Evolutionary conservation across 2,888 invertebrate genomes (phyloP).

Genomic region (Andrena dorsata): DNA sequence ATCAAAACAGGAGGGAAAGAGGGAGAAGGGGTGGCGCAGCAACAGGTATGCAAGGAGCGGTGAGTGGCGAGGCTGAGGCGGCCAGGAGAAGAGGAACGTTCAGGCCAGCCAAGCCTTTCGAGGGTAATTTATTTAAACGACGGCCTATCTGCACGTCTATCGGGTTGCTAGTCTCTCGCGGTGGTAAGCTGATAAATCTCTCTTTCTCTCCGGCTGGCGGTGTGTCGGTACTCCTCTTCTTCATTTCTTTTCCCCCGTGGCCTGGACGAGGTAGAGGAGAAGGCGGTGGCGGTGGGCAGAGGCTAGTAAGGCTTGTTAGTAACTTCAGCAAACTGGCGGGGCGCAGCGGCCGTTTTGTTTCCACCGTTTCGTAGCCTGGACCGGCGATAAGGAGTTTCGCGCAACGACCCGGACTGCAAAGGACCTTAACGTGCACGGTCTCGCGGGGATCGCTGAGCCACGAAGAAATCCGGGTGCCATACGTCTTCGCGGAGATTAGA

Average conservation of each 20-base stretch:
- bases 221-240: conserved; percentile 48
- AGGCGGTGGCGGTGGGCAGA: conserved; percentile 5
- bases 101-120: conserved; percentile 38
- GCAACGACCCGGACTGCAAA: conserved; percentile 12
- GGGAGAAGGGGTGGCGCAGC: conserved; percentile 16
- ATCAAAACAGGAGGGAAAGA: conserved; percentile 14
- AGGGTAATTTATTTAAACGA: conserved; percentile 67
- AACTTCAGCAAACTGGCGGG: conserved; percentile 45
- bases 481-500: conserved; percentile 61
- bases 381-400: conserved; percentile 42
- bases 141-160: conserved; percentile 64
- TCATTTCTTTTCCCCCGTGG: conserved; percentile 12
- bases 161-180: conserved; percentile 53
- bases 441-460: conserved; percentile 51
- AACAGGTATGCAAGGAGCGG: conserved; percentile 30
- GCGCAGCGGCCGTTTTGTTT: conserved; percentile 47
- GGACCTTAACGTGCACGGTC: conserved; percentile 35
- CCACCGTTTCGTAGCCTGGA: conserved; percentile 52
- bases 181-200: conserved; percentile 62
- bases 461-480: conserved; percentile 59
- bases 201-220: conserved; percentile 52
- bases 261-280: conserved; percentile 20
- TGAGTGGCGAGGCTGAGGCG: conserved; percentile 6
- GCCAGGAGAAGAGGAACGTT: conserved; percentile 19
- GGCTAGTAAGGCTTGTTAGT: conserved; percentile 51